Evolutionary conservation across 2,888 invertebrate genomes (phyloP).

Genomic region (Meteorus cinctellus): DNA sequence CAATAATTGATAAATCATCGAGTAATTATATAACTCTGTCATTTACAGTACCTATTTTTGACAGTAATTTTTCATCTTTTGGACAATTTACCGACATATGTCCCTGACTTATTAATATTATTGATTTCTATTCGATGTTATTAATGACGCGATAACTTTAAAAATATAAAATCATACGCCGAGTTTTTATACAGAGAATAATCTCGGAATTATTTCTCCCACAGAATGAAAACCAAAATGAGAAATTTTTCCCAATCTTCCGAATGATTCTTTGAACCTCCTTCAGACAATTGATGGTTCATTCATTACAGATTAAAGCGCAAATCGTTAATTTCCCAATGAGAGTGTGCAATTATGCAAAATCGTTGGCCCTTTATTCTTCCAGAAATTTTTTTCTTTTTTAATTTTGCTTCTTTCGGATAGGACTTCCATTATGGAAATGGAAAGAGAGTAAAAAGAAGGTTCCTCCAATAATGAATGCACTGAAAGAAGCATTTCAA

Average conservation of each 20-base stretch:
- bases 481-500: neutral
- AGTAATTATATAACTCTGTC: neutral
- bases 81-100: neutral
- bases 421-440: neutral
- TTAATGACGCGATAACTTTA: conserved; percentile 14
- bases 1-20: neutral
- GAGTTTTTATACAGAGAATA: neutral
- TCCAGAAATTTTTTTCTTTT: conserved; percentile 23
- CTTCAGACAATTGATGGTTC: too few relatives aligned
- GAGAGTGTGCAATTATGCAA: conserved; percentile 30
- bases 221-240: too few relatives aligned
- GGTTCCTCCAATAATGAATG: neutral
- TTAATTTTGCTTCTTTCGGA: neutral
- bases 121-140: neutral
- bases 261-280: too few relatives aligned
- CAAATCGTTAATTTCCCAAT: neutral
- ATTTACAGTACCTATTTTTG: too few relatives aligned
- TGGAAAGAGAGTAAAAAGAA: neutral
- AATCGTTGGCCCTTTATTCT: conserved; percentile 29
- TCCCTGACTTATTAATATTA: conserved; percentile 2
- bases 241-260: too few relatives aligned
- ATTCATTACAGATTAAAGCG: too few relatives aligned
- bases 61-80: neutral
- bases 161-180: neutral
- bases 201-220: too few relatives aligned